These are phyloP conservation scores for Lepus americanus DNA, from an alignment of 2,113 vertebrate genomes.

Conservation along the genomic window DNA sequence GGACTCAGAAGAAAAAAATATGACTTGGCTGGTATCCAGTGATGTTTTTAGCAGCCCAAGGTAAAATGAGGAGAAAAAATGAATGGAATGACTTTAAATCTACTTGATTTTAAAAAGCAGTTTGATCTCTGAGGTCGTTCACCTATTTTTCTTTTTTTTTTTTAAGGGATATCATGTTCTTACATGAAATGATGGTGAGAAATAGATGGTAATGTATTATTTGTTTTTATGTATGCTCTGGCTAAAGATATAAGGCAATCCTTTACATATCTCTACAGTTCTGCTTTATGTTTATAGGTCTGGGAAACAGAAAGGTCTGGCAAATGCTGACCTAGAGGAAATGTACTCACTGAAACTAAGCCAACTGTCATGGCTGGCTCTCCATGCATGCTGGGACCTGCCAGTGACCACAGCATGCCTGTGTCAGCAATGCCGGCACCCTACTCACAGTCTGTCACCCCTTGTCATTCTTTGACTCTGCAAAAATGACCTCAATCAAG, in stretches of 20 bases:
- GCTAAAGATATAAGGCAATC: neutral
- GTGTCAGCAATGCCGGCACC: neutral
- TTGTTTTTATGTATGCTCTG: constrained; percentile 48
- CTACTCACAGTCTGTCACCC: neutral
- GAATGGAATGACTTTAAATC: constrained; percentile 25
- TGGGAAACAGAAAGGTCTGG: constrained; percentile 10
- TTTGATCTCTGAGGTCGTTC: constrained; percentile 29
- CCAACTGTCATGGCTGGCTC: neutral
- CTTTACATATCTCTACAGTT: neutral
- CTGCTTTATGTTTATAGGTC: constrained; percentile 41
- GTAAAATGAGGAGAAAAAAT: neutral
- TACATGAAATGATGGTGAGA: constrained; percentile 49
- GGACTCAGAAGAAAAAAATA: constrained; percentile 52
- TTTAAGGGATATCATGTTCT: neutral
- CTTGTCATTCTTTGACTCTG: neutral
- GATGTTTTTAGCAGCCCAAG: constrained; percentile 53
- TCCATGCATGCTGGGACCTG: neutral
- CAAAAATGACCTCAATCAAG: neutral
- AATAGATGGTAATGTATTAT: neutral
- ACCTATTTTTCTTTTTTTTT: neutral
- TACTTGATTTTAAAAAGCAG: constrained; percentile 32
- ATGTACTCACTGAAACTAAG: neutral
- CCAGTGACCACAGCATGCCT: too few species aligned
- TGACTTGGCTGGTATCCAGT: constrained; percentile 21
- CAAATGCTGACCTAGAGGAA: neutral